These are phyloP conservation scores for Paguma larvata DNA, from an alignment of 2,797 vertebrate species.

Conservation along the genomic window DNA sequence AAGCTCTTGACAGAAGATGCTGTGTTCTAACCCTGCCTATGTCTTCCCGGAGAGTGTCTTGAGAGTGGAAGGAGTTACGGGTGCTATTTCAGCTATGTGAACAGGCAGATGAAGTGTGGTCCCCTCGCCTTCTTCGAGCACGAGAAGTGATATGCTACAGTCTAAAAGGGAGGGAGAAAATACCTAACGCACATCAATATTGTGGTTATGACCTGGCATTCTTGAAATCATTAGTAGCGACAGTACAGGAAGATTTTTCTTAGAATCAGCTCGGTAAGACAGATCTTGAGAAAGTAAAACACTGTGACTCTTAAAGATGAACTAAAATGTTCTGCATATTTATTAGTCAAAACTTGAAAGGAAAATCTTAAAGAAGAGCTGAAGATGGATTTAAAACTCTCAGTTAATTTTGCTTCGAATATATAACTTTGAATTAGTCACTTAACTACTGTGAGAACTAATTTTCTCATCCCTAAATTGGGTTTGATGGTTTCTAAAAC, in stretches of 20 bases:
- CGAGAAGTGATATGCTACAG: neutral
- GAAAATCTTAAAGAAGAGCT: neutral
- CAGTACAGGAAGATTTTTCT: slow-evolving; percentile 44
- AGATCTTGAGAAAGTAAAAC: slow-evolving; percentile 61
- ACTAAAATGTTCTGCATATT: neutral
- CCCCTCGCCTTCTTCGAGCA: slow-evolving; percentile 44
- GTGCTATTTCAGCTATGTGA: neutral
- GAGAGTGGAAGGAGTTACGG: neutral
- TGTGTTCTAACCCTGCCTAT: neutral
- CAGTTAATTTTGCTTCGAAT: neutral
- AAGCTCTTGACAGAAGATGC: slow-evolving; percentile 16
- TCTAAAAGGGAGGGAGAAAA: neutral
- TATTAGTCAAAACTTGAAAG: slow-evolving; percentile 43
- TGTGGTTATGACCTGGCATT: slow-evolving; percentile 67
- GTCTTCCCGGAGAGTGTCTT: slow-evolving; percentile 21
- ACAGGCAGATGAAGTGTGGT: neutral
- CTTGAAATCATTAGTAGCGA: slow-evolving; percentile 77
- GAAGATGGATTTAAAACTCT: neutral
- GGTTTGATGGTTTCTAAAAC: neutral
- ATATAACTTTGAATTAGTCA: neutral
- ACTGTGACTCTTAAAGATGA: neutral
- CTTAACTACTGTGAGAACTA: neutral
- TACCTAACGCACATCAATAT: slow-evolving; percentile 50
- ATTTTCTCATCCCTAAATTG: neutral
- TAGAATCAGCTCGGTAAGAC: slow-evolving; percentile 72